Evolutionary conservation across 2,797 vertebrate genomes (phyloP), one percentile per base, ranked within the genome.

Genomic region (Microchirus variegatus): DNA sequence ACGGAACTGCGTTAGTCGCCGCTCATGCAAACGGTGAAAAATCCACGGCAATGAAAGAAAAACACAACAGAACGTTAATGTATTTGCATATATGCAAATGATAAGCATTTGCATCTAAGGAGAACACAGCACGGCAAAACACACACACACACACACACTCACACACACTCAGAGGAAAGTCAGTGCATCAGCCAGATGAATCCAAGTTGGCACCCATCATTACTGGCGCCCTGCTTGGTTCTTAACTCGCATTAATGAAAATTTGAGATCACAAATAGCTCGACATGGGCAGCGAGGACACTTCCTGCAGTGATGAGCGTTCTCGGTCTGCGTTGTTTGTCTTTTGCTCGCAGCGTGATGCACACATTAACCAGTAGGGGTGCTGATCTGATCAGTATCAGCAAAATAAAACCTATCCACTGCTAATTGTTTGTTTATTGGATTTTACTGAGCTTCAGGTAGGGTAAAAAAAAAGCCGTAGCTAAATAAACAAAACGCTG

Each of bases 291-390:
- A n/a, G 16, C 52, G 51, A 50, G 48, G 11, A 67, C 26, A 52
- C 75, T 77, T 88, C 84, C 78, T 75, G 80, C 66, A 75, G 61
- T 61, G 72, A 85, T 74, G 42, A 74, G 73, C 70, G 66, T 43
- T 45, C 55, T 75, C 75, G 58, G 35, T 16, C 43, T 81, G n/a
- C n/a, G n/a, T n/a, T n/a, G n/a, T n/a, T n/a, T 74, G 18, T 17
- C 40, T 12, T 48, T 67, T 59, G n/a, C n/a, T 44, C 1, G 5
- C 43, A 57, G 63, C 14, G 35, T 49, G 53, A 75, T 26, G 35
- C 70, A 85, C 81, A 75, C 71, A 67, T 59, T 49, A 58, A 68
- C 19, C 19, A 53, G 43, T 35, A 63, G 70, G 77, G 16, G 53
- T 31, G 13, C 2, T 42, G 14, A 51, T 52, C 52, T 19, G 42